Evolutionary conservation across 2,113 vertebrate species (phyloP), one percentile per base, ranked within the genome.

Genomic region (Sapajus apella): DNA sequence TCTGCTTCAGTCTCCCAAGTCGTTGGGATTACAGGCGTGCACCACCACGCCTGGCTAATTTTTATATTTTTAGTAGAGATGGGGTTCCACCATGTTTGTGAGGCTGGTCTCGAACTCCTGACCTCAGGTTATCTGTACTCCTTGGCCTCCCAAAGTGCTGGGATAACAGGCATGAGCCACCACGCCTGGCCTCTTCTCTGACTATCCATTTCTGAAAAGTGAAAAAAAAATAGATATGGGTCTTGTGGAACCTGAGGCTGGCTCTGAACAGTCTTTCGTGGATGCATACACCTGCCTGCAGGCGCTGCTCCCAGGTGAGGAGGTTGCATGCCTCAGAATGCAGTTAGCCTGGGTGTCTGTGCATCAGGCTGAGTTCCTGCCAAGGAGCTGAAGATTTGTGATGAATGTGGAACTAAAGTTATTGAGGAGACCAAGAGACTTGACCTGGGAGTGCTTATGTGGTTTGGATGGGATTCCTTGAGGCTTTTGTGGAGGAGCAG

Each of bases 371-470:
- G 17, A 16, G 16, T 17, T 14, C 37, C 27, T 66, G 2, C 9
- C 4, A 25, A 32, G 68, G 32, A 47, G 35, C 47, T 30, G 8
- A 35, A 20, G 64, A 35, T 27, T 50, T 8, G 4, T 73, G 35
- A 6, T 20, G 21, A 10, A 25, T 8, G 20, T 40, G 32, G 32
- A 40, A 10, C 9, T 2, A n/a, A 64, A n/a, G 27, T 79, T 64
- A 75, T 1, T 21, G 35, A 81, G 27, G 50, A 66, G 18, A 17
- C 35, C 10, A 1, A 20, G 35, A 37, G 10, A 35, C 64, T 47
- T 0, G 16, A 18, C 30, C 4, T 12, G 0, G 3, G 66, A 20
- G 7, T 40, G 32, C 3, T 37, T 20, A 11, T 17, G 8, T 50
- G 47, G 11, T 37, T 91, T 68, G 66, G 50, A 32, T 56, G 3